phyloP scores from a whole-genome alignment of 2,797 vertebrate genomes.

The Pipistrellus kuhlii region DNA sequence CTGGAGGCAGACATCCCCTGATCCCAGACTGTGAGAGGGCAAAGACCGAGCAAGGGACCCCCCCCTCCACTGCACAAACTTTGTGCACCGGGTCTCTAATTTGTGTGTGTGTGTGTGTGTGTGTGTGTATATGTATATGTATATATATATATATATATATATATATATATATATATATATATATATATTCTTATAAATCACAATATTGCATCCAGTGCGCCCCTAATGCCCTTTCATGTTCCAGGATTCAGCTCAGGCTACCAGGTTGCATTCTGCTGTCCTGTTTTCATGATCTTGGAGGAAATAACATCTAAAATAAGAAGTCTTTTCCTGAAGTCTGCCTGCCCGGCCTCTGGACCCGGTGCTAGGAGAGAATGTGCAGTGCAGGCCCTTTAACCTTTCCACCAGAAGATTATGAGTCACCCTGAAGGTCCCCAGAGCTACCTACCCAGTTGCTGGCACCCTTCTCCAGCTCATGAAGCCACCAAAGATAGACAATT shows the following conservation, averaged over 20 bases:
- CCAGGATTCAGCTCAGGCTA: background rate
- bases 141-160: too few relatives aligned
- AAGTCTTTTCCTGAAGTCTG: background rate
- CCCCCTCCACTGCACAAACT: too few relatives aligned
- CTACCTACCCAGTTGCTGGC: rapidly evolving
- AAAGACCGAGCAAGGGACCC: too few relatives aligned
- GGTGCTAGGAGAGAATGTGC: rapidly evolving
- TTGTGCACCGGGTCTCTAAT: too few relatives aligned
- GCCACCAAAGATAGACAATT: background rate
- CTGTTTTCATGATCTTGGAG: background rate
- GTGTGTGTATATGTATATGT: too few relatives aligned
- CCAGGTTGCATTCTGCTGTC: background rate
- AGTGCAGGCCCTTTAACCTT: too few relatives aligned
- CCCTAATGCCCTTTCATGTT: background rate
- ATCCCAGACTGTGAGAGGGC: too few relatives aligned
- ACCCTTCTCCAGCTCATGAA: background rate
- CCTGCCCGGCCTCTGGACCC: background rate
- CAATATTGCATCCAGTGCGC: background rate
- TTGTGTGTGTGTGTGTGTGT: too few relatives aligned
- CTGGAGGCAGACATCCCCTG: too few relatives aligned
- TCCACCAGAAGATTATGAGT: background rate
- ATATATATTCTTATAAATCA: background rate
- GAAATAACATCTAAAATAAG: background rate
- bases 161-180: too few relatives aligned
- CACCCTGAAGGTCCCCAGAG: background rate